These are phyloP conservation scores for Clupea harengus DNA, from an alignment of 2,113 vertebrate species.

Conservation along the genomic window DNA sequence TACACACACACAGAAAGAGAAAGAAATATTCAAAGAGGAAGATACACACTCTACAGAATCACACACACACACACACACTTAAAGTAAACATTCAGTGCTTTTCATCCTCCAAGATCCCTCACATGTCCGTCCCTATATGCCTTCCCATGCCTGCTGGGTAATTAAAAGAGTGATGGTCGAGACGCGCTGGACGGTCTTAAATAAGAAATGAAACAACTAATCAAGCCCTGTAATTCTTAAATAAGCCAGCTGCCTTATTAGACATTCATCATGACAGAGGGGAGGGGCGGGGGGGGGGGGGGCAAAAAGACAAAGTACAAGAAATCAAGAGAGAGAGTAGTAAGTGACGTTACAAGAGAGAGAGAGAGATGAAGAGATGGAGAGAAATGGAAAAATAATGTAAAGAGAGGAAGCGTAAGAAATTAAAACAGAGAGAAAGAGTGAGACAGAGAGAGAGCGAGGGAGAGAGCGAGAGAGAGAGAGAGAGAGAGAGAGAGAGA, in stretches of 20 bases:
- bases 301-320: no score
- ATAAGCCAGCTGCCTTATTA: slow-evolving; percentile 53
- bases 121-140: slow-evolving; percentile 1
- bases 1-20: neutral
- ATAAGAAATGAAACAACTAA: slow-evolving; percentile 48
- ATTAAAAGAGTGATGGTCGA: slow-evolving; percentile 49
- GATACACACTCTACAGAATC: neutral
- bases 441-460: neutral
- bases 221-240: slow-evolving; percentile 46
- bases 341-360: neutral
- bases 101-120: neutral
- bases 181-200: slow-evolving; percentile 43
- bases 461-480: neutral
- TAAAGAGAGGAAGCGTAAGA: neutral
- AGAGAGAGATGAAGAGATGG: neutral
- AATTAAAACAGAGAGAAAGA: neutral
- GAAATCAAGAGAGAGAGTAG: neutral
- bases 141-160: slow-evolving; percentile 44
- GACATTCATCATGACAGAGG: slow-evolving; percentile 30
- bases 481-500: neutral
- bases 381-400: neutral
- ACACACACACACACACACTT: slow-evolving; percentile 7
- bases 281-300: no score
- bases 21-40: neutral
- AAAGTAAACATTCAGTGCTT: neutral